Percentiles rank a stretch among this genome's conserved stretches.
Evolutionary conservation across 1,140 invertebrate genomes (phyloP).

Genomic region (Ylistrum balloti): DNA sequence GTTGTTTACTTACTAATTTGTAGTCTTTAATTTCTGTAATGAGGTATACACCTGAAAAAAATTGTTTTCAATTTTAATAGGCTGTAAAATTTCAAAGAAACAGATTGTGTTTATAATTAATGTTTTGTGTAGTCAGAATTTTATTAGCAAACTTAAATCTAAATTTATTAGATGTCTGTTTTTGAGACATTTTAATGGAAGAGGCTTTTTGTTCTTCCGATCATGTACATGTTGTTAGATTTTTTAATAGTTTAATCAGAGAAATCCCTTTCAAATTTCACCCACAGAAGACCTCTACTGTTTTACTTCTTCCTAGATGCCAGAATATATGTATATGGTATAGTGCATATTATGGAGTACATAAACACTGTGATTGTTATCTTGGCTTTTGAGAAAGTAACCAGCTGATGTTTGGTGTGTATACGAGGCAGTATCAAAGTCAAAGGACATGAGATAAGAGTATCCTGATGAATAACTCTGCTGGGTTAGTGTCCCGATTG

Average conservation of each 20-base stretch:
- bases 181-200: background rate
- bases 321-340: background rate
- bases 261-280: background rate
- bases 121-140: constrained; percentile 18
- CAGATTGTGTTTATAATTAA: background rate
- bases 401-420: background rate
- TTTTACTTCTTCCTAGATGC: background rate
- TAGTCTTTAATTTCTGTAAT: too few species aligned
- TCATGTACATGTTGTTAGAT: background rate
- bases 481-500: background rate
- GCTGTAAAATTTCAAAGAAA: background rate
- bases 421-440: background rate
- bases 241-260: background rate
- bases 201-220: background rate
- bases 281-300: background rate
- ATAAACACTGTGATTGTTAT: constrained; percentile 30
- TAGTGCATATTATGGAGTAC: background rate
- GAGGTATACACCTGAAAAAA: too few species aligned
- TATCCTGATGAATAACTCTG: background rate
- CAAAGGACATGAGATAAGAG: background rate
- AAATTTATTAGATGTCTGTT: background rate
- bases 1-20: too few species aligned
- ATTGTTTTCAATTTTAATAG: background rate
- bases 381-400: constrained; percentile 8
- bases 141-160: background rate